phyloP scores from a whole-genome alignment of 2,888 invertebrate species.

The Phragmatobia fuliginosa region DNA sequence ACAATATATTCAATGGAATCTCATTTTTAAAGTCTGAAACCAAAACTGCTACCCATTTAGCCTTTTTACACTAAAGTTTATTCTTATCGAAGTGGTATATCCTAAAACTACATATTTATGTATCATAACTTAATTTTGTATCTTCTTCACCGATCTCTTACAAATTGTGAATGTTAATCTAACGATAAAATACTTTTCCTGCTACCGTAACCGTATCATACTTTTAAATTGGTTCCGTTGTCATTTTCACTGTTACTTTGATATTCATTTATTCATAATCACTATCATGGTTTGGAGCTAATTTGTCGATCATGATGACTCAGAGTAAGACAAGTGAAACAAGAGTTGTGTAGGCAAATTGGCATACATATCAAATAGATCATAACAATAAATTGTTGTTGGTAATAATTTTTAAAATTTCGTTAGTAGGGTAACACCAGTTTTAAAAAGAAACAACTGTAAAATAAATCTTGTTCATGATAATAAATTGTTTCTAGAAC shows the following conservation, averaged over 20 bases:
- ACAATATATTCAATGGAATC: too few species aligned
- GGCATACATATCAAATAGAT: slow-evolving; percentile 30
- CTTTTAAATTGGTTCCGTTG: slow-evolving; percentile 19
- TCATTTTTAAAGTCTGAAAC: too few species aligned
- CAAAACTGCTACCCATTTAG: too few species aligned
- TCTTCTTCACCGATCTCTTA: not conserved
- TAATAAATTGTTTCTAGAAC: slow-evolving; percentile 8
- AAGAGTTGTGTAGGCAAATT: slow-evolving; percentile 9
- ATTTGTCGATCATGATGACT: slow-evolving; percentile 19
- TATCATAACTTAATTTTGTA: too few species aligned
- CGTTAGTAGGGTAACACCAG: slow-evolving; percentile 2
- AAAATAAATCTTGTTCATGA: slow-evolving; percentile 2
- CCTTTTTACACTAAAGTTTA: too few species aligned
- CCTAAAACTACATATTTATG: too few species aligned
- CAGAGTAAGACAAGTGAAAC: slow-evolving; percentile 8
- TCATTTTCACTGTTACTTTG: slow-evolving; percentile 6
- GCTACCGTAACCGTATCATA: slow-evolving; percentile 12
- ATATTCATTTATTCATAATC: slow-evolving; percentile 3
- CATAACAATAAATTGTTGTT: slow-evolving; percentile 28
- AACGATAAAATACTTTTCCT: not conserved
- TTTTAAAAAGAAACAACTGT: slow-evolving; percentile 19
- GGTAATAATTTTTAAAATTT: slow-evolving; percentile 11
- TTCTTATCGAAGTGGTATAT: too few species aligned
- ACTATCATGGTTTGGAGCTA: slow-evolving; percentile 3
- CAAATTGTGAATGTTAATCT: not conserved